Evolutionary conservation across 2,888 invertebrate species (phyloP).

Genomic region (Meteorus cinctellus): DNA sequence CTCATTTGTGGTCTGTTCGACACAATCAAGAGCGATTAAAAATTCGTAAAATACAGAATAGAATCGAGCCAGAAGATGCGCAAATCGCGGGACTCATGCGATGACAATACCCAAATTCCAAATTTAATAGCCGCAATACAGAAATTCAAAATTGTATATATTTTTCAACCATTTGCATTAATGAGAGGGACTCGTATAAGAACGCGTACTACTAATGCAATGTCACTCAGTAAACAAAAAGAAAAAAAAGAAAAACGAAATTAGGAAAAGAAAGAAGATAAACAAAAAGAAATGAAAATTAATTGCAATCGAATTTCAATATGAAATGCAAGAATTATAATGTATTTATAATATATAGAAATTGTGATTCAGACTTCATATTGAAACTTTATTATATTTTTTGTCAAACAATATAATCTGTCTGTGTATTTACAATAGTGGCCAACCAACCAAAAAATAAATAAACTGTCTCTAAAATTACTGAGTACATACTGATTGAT

Average conservation of each 20-base stretch:
- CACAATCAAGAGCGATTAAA: conserved; percentile 80
- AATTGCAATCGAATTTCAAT: not conserved
- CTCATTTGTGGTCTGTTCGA: conserved; percentile 84
- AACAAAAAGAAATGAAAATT: not conserved
- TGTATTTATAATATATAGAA: not conserved
- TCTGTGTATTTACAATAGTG: not conserved
- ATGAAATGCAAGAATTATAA: not conserved
- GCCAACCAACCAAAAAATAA: not conserved
- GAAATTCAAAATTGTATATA: conserved; percentile 4
- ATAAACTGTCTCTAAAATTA: not conserved
- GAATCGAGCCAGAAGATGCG: conserved; percentile 68
- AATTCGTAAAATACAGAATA: conserved; percentile 66
- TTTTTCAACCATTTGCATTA: not conserved
- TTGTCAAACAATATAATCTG: not conserved
- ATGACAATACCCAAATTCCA: conserved; percentile 14
- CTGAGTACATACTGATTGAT: not conserved
- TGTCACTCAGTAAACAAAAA: no score
- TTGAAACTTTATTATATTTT: not conserved
- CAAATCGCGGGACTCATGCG: conserved; percentile 63
- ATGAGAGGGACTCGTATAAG: not conserved
- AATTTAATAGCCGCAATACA: conserved; percentile 6
- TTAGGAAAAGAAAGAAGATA: no score
- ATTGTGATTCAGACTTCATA: not conserved
- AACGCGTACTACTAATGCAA: no score
- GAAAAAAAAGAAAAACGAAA: no score